Conservation (phyloP, 2,797 vertebrate genomes). For the Botia almorhae region DNA sequence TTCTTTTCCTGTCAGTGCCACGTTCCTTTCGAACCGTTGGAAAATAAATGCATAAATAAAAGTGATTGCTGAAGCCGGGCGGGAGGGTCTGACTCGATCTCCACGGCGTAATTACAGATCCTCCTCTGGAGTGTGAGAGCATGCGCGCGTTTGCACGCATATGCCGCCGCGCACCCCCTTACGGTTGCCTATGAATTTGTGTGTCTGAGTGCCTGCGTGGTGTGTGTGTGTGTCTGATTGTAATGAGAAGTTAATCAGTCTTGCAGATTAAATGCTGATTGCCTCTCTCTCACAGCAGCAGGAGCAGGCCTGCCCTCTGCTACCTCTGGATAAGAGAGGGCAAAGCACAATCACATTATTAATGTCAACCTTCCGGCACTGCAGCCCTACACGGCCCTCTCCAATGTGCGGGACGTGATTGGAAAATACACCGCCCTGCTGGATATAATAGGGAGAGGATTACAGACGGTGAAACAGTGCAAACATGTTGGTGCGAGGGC, state of each 20-base stretch:
- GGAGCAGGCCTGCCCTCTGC: conserved; percentile 45
- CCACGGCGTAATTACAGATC: conserved; percentile 34
- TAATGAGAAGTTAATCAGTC: conserved; percentile 80
- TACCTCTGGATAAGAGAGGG: conserved; percentile 57
- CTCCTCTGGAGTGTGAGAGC: conserved; percentile 29
- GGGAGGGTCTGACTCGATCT: conserved; percentile 15
- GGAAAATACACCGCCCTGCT: conserved; percentile 26
- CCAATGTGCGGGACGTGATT: conserved; percentile 39
- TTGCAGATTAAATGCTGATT: conserved; percentile 76
- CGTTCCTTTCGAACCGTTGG: conserved; percentile 30
- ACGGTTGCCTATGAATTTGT: conserved; percentile 28
- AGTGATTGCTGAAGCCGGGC: conserved; percentile 21
- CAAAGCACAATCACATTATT: conserved; percentile 67
- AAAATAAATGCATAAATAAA: conserved; percentile 39
- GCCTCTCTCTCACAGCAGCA: conserved; percentile 54
- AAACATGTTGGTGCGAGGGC: conserved; percentile 28
- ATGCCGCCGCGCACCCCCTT: neutral
- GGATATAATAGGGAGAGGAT: conserved; percentile 28
- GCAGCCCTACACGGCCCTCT: conserved; percentile 30
- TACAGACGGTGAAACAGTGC: conserved; percentile 32
- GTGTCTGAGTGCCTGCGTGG: conserved; percentile 34
- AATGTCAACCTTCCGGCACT: conserved; percentile 55
- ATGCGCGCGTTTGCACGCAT: neutral
- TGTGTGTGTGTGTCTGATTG: conserved; percentile 53
- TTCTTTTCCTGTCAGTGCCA: conserved; percentile 7